These are phyloP conservation scores for Bombylius major DNA, from an alignment of 2,888 invertebrate species.

Conservation along the genomic window DNA sequence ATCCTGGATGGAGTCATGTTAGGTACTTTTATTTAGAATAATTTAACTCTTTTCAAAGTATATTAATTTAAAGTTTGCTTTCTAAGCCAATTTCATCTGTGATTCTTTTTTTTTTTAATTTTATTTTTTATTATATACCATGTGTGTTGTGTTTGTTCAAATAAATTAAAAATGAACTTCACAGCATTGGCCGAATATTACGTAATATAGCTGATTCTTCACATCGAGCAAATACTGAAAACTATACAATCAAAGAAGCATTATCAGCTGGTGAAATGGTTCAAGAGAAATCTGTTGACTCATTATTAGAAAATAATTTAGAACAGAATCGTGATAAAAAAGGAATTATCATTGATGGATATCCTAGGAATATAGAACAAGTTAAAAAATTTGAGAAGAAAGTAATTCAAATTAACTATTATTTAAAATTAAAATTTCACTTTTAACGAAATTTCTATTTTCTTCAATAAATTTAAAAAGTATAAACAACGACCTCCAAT, in stretches of 20 bases:
- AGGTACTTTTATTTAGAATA: slow-evolving; percentile 34
- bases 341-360: slow-evolving; percentile 88
- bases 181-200: slow-evolving; percentile 63
- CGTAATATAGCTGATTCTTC: slow-evolving; percentile 59
- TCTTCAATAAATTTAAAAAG: slow-evolving; percentile 34
- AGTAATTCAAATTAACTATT: slow-evolving; percentile 40
- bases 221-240: slow-evolving; percentile 46
- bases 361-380: slow-evolving; percentile 82
- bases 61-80: no score
- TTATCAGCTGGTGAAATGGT: slow-evolving; percentile 72
- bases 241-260: slow-evolving; percentile 53
- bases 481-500: slow-evolving; percentile 65
- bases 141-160: neutral
- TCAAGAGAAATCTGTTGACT: slow-evolving; percentile 62
- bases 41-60: no score
- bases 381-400: slow-evolving; percentile 78
- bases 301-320: slow-evolving; percentile 59
- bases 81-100: no score
- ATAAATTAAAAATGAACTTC: neutral
- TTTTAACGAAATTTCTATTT: no score
- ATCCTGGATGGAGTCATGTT: slow-evolving; percentile 63
- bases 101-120: neutral
- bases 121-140: neutral
- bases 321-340: slow-evolving; percentile 45
- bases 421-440: no score